Evolutionary conservation across 2,113 vertebrate genomes (phyloP).

Genomic region (Osmerus mordax): DNA sequence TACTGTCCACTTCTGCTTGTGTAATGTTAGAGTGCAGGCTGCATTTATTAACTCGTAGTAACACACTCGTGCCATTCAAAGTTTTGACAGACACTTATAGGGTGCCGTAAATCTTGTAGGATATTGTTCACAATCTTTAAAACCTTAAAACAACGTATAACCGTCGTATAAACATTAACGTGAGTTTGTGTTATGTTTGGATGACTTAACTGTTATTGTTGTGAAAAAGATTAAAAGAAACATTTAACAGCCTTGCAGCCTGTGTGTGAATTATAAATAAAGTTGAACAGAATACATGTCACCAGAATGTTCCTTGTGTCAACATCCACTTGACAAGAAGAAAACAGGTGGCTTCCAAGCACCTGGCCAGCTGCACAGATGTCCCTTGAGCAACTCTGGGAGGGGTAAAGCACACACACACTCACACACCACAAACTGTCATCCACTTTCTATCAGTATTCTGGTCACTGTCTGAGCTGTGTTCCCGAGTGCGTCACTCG

Average conservation of each 20-base stretch:
- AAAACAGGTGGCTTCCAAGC: slow-evolving; percentile 2
- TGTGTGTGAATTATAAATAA: neutral
- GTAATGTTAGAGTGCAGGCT: neutral
- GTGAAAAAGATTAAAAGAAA: too few relatives aligned
- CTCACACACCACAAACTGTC: neutral
- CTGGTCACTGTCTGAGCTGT: neutral
- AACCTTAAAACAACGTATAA: too few relatives aligned
- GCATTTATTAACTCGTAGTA: neutral
- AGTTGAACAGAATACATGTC: slow-evolving; percentile 49
- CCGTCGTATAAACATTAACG: too few relatives aligned
- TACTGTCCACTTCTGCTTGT: neutral
- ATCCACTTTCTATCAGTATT: neutral
- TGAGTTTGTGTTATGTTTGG: too few relatives aligned
- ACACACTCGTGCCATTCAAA: too few relatives aligned
- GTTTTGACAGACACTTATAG: too few relatives aligned
- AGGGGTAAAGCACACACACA: neutral
- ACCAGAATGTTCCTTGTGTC: slow-evolving; percentile 23
- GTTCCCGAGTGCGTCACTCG: slow-evolving; percentile 1
- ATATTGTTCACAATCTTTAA: too few relatives aligned
- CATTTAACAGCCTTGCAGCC: neutral
- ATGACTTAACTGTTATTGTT: too few relatives aligned
- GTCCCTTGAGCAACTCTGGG: neutral
- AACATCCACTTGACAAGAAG: neutral
- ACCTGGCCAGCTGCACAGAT: slow-evolving; percentile 5
- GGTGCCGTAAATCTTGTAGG: too few relatives aligned